Conservation (phyloP, 2,888 invertebrate genomes). For the Hedychridium roseum region DNA sequence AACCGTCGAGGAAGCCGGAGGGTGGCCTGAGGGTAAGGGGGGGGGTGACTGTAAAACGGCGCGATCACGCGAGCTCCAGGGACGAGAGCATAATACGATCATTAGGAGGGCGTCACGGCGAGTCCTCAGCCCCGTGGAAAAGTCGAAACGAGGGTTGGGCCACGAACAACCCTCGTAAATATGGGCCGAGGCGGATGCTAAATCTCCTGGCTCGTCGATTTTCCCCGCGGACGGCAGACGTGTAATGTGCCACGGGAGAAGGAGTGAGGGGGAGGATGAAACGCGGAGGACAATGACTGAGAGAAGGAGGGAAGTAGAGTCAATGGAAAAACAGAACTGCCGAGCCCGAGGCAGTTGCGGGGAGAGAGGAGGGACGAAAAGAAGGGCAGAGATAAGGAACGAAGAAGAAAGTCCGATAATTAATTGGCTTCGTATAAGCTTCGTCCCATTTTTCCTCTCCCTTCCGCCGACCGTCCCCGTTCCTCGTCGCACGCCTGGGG, state of each 20-base stretch:
- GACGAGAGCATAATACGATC: conserved; percentile 44
- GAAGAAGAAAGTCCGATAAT: conserved; percentile 32
- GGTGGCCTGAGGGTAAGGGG: conserved; percentile 3
- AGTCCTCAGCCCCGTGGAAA: conserved; percentile 43
- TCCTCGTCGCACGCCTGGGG: conserved; percentile 10
- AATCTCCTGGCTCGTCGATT: conserved; percentile 25
- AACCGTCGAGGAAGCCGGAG: conserved; percentile 8
- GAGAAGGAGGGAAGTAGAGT: not conserved
- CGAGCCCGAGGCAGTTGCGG: too few relatives aligned
- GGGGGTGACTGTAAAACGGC: conserved; percentile 17
- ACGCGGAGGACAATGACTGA: not conserved
- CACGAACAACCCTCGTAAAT: conserved; percentile 31
- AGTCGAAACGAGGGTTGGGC: conserved; percentile 31
- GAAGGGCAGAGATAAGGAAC: conserved; percentile 4
- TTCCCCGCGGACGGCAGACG: conserved; percentile 11
- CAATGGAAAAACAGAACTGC: too few relatives aligned
- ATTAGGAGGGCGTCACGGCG: conserved; percentile 43
- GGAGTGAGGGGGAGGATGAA: not conserved
- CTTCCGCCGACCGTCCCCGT: conserved; percentile 14
- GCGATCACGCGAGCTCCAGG: conserved; percentile 31
- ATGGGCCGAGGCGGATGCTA: conserved; percentile 26
- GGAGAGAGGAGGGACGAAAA: conserved; percentile 7
- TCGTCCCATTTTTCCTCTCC: conserved; percentile 45
- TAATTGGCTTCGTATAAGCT: conserved; percentile 51
- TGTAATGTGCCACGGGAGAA: not conserved